Conservation (phyloP, 2,113 vertebrate genomes). For the Plecotus auritus region DNA sequence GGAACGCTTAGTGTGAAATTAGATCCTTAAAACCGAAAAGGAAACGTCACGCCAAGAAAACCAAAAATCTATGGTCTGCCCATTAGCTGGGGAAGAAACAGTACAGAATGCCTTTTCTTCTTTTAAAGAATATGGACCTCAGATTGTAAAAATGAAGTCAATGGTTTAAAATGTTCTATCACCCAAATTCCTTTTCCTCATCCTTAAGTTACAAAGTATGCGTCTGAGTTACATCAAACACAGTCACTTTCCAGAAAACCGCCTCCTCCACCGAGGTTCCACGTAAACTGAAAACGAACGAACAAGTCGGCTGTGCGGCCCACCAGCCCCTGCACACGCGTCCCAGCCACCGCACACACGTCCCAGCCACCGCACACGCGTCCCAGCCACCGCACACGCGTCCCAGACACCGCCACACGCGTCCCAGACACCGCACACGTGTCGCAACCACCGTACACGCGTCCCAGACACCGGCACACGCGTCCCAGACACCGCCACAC, state of each 20-base stretch:
- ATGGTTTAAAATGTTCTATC: neutral
- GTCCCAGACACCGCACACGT: too few species aligned
- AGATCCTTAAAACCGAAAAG: neutral
- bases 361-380: neutral
- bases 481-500: too few species aligned
- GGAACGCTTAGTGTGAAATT: neutral
- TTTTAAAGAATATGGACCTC: neutral
- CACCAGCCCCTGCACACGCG: too few species aligned
- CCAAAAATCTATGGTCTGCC: neutral
- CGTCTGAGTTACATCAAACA: neutral
- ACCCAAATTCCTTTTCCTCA: neutral
- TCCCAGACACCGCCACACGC: too few species aligned
- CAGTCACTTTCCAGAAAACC: neutral
- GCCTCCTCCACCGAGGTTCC: neutral
- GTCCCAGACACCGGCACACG: too few species aligned
- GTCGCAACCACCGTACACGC: too few species aligned
- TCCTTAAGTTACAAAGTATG: neutral
- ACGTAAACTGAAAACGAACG: neutral
- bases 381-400: too few species aligned
- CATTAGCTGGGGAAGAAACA: neutral
- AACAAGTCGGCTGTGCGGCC: neutral
- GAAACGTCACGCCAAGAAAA: neutral
- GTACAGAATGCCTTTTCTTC: neutral
- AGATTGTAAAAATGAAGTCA: neutral
- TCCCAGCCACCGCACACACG: too few species aligned